phyloP scores from a whole-genome alignment of 2,113 vertebrate species.

The Pogonocichla stellata region DNA sequence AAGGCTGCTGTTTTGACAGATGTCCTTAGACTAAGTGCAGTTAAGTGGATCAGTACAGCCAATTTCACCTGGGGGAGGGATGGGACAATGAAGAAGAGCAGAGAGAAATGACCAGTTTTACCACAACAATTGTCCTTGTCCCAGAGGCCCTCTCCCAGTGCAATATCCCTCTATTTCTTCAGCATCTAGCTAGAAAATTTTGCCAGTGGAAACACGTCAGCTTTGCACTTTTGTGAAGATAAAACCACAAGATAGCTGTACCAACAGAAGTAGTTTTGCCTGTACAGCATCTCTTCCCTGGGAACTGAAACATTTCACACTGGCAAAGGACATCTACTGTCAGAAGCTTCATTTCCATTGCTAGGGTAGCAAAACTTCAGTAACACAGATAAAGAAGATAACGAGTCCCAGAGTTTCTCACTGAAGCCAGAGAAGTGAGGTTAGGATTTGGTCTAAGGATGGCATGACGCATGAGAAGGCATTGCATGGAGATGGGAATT shows the following conservation, averaged over 20 bases:
- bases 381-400: not conserved
- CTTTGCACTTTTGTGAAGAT: not conserved
- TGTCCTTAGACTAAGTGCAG: not conserved
- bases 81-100: not conserved
- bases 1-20: slow-evolving; percentile 4
- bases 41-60: not conserved
- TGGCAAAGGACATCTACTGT: not conserved
- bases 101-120: not conserved
- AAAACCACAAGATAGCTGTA: not conserved
- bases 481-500: not conserved
- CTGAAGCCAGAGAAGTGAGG: not conserved
- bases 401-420: not conserved
- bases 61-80: not conserved
- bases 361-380: not conserved
- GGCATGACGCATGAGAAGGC: not conserved
- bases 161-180: not conserved
- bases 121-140: not conserved
- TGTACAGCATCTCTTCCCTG: not conserved
- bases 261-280: not conserved
- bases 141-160: not conserved
- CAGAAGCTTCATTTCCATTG: not conserved
- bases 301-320: not conserved
- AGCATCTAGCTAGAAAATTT: not conserved
- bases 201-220: not conserved
- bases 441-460: not conserved